Percentiles rank a stretch among this genome's conserved stretches.
Evolutionary conservation across 2,113 vertebrate genomes (phyloP).

Genomic region (Pristiophorus japonicus): DNA sequence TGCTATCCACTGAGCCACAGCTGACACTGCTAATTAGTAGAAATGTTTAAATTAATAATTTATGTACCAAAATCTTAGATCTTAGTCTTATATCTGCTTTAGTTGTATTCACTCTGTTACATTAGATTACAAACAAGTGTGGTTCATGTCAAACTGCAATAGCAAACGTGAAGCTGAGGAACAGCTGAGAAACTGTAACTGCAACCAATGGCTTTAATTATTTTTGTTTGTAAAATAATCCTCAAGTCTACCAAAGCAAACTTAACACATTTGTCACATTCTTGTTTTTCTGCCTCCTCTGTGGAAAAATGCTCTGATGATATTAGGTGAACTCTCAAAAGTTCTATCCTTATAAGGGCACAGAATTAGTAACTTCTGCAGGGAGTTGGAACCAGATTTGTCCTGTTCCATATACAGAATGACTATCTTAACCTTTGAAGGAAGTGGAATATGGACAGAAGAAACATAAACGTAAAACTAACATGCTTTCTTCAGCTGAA

Average conservation of each 20-base stretch:
- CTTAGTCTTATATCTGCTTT: neutral
- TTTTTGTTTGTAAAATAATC: conserved; percentile 5
- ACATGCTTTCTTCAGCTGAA: neutral
- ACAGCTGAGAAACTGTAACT: neutral
- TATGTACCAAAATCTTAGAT: neutral
- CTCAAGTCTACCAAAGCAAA: neutral
- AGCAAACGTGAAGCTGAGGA: conserved; percentile 10
- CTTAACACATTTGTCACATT: neutral
- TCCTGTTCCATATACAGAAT: conserved; percentile 11
- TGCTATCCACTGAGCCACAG: no score
- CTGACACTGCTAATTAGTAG: no score
- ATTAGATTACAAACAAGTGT: neutral
- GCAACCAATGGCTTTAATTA: neutral
- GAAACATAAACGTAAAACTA: conserved; percentile 29
- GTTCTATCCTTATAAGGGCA: conserved; percentile 19
- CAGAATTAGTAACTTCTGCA: neutral
- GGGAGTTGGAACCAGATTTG: neutral
- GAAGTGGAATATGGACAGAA: neutral
- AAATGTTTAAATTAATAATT: neutral
- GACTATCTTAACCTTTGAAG: neutral
- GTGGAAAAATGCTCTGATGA: neutral
- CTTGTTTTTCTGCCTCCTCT: neutral
- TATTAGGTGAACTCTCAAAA: neutral
- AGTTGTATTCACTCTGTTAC: neutral
- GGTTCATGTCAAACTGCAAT: neutral